Evolutionary conservation across 1,140 invertebrate species (phyloP).

Genomic region (Cydia strobilella): DNA sequence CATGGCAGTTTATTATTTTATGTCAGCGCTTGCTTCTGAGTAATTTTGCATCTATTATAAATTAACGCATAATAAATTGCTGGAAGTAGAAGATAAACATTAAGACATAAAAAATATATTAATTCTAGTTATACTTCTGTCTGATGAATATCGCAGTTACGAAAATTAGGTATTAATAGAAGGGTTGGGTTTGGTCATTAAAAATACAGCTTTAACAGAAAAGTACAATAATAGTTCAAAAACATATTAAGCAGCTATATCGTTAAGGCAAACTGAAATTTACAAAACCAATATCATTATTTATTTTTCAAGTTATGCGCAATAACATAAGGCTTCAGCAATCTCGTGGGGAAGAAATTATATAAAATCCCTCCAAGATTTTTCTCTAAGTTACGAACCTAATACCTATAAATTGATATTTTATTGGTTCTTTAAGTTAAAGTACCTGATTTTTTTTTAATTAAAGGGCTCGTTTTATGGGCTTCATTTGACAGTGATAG

Average conservation of each 20-base stretch:
- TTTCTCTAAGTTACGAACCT: no score
- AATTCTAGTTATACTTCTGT: no score
- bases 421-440: no score
- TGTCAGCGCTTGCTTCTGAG: not conserved
- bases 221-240: no score
- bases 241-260: not conserved
- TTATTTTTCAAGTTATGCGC: not conserved
- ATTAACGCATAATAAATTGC: not conserved
- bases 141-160: no score
- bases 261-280: not conserved
- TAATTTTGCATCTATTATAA: not conserved
- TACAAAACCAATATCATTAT: not conserved
- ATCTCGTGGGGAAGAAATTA: not conserved
- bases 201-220: no score
- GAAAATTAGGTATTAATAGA: no score
- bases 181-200: no score
- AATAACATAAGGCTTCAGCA: not conserved
- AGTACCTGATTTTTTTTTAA: no score
- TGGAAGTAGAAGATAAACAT: not conserved
- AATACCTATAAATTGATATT: no score
- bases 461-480: no score
- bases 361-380: not conserved
- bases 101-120: not conserved
- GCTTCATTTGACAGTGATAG: no score
- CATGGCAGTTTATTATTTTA: constrained; percentile 8